These are phyloP conservation scores for Plebejus argus DNA, from an alignment of 2,888 invertebrate genomes.

Conservation along the genomic window DNA sequence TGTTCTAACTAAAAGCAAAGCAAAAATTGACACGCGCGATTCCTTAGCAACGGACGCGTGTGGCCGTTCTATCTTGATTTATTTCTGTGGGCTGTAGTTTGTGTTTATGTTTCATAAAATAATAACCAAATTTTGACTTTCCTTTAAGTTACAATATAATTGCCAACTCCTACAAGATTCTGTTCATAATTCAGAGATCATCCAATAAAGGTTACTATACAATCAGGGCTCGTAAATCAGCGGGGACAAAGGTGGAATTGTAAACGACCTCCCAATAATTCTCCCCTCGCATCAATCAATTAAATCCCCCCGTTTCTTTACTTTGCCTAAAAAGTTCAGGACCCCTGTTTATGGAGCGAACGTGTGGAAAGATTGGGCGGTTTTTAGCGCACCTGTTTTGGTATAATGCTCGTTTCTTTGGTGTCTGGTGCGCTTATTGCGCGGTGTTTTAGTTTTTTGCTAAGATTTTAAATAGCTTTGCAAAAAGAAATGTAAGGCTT, in stretches of 20 bases:
- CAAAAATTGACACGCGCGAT: too few species aligned
- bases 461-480: too few species aligned
- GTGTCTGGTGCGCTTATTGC: neutral
- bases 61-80: too few species aligned
- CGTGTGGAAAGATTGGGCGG: neutral
- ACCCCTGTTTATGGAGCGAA: constrained; percentile 16
- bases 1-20: too few species aligned
- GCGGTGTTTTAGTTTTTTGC: too few species aligned
- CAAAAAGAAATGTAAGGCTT: too few species aligned
- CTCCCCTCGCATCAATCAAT: constrained; percentile 51
- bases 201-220: constrained; percentile 27
- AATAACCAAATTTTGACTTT: neutral
- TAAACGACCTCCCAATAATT: constrained; percentile 47
- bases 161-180: neutral
- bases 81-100: too few species aligned
- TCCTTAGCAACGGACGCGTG: too few species aligned
- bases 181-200: constrained; percentile 27
- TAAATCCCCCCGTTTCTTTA: constrained; percentile 35
- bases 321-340: constrained; percentile 29
- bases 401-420: neutral
- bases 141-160: neutral
- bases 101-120: neutral
- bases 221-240: constrained; percentile 44
- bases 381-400: neutral
- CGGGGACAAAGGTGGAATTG: constrained; percentile 44